Evolutionary conservation across 2,888 invertebrate genomes (phyloP).

Genomic region (Chymomyza procnemis): DNA sequence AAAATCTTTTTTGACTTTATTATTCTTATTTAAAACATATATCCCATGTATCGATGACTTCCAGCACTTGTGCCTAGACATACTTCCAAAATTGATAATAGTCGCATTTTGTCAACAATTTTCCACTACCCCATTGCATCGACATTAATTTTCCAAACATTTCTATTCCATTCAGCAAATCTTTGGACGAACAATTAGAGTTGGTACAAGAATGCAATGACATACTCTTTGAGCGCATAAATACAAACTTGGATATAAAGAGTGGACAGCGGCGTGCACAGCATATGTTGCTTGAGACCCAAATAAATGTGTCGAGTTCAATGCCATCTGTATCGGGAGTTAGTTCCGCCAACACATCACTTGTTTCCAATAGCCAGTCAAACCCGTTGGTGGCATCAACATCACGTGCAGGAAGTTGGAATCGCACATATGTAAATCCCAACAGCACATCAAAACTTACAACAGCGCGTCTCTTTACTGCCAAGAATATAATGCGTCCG

Average conservation of each 20-base stretch:
- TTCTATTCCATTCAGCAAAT: slow-evolving; percentile 73
- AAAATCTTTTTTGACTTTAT: no score
- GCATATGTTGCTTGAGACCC: slow-evolving; percentile 79
- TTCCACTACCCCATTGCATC: no score
- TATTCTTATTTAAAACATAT: no score
- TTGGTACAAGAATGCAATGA: slow-evolving; percentile 90
- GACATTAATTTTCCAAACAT: no score
- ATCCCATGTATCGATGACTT: no score
- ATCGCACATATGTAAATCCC: slow-evolving; percentile 62
- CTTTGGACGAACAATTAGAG: slow-evolving; percentile 85
- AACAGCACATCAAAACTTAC: slow-evolving; percentile 25
- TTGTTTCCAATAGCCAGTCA: not conserved
- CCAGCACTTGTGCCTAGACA: no score
- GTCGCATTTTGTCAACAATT: no score
- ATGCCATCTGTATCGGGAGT: not conserved
- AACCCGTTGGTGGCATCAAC: slow-evolving; percentile 14
- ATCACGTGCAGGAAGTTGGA: slow-evolving; percentile 81
- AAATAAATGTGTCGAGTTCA: slow-evolving; percentile 44
- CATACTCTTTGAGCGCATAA: slow-evolving; percentile 88
- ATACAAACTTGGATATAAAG: slow-evolving; percentile 85
- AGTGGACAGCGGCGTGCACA: slow-evolving; percentile 79
- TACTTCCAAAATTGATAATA: no score
- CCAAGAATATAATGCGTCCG: slow-evolving; percentile 87
- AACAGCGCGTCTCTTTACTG: slow-evolving; percentile 81
- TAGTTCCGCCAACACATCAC: not conserved